Conservation (phyloP, 2,797 vertebrate species). For the Nyctalus aviator region DNA sequence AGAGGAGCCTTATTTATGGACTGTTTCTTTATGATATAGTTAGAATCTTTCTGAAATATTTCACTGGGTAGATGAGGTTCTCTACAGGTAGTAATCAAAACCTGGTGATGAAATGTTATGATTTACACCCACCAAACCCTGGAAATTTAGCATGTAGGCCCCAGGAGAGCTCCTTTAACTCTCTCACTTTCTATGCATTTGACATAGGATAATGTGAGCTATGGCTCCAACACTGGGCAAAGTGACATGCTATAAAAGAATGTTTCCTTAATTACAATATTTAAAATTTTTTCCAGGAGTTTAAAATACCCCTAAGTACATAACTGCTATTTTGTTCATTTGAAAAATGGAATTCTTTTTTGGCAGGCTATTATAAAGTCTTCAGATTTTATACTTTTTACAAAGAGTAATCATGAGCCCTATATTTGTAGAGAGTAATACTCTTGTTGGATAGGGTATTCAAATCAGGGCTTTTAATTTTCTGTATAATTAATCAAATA, state of each 20-base stretch:
- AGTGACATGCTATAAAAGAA: slow-evolving; percentile 74
- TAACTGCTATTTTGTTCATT: slow-evolving; percentile 72
- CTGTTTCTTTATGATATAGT: slow-evolving; percentile 65
- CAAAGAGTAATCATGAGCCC: slow-evolving; percentile 68
- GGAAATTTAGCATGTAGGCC: slow-evolving; percentile 61
- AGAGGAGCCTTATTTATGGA: slow-evolving; percentile 42
- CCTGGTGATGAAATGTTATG: slow-evolving; percentile 71
- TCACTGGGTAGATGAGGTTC: slow-evolving; percentile 59
- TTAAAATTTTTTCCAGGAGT: slow-evolving; percentile 77
- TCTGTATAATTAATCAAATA: slow-evolving; percentile 56
- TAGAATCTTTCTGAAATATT: slow-evolving; percentile 63
- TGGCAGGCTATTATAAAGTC: slow-evolving; percentile 75
- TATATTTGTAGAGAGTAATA: slow-evolving; percentile 67
- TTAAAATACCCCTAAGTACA: slow-evolving; percentile 71
- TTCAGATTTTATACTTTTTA: slow-evolving; percentile 74
- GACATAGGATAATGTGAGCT: slow-evolving; percentile 60
- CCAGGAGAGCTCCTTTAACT: slow-evolving; percentile 61
- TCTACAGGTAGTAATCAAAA: slow-evolving; percentile 60
- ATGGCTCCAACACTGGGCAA: slow-evolving; percentile 42
- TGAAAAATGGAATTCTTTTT: slow-evolving; percentile 75
- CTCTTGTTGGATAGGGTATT: slow-evolving; percentile 56
- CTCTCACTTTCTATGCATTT: slow-evolving; percentile 11
- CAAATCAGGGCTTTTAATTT: slow-evolving; percentile 64
- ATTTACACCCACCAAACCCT: slow-evolving; percentile 73
- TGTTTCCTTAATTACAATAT: slow-evolving; percentile 80